Evolutionary conservation across 2,113 vertebrate genomes (phyloP), one percentile per base, ranked within the genome.

Genomic region (Cichladusa arquata): DNA sequence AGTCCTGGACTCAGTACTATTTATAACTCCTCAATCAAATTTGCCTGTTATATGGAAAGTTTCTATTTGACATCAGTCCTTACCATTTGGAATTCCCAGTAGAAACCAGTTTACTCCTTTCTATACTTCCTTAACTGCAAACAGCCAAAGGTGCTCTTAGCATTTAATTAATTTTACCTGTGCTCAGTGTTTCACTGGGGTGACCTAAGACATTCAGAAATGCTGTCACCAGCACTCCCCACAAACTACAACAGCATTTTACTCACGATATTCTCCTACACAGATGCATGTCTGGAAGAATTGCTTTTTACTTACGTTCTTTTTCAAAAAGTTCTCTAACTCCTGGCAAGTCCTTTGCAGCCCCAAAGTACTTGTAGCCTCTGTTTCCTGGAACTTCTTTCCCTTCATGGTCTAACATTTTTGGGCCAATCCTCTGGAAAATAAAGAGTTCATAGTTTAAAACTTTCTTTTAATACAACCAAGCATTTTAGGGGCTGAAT

Each of bases 321-420:
- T 98, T 99, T 92, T 99, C 99, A 86, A 99, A 99, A 38, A 99
- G 98, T 76, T 99, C 99, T 78, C 99, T 94, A 48, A 99, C 99
- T 48, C 99, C 99, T 3, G 99, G 99, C 17, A 99, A 95, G 83
- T 99, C 99, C 97, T 99, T 99, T 11, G 99, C 99, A 8, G 99
- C 99, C 74, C 99, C 99, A 19, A 99, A 99, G 85, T 99, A 99
- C 85, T 99, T 99, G 93, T 99, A 99, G 25, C 99, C 99, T 65
- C 99, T 98, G 96, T 99, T 99, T 90, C 99, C 99, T 24, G 99
- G 99, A 64, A 99, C 99, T 96, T 99, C 99, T 70, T 99, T 99
- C 34, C 99, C 99, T 94, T 99, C 99, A 8, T 99, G 99, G 84
- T 99, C 99, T 80, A 99, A 80, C 99, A 99, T 99, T 97, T 97